phyloP scores from a whole-genome alignment of 2,797 vertebrate genomes.

The Gymnodraco acuticeps region DNA sequence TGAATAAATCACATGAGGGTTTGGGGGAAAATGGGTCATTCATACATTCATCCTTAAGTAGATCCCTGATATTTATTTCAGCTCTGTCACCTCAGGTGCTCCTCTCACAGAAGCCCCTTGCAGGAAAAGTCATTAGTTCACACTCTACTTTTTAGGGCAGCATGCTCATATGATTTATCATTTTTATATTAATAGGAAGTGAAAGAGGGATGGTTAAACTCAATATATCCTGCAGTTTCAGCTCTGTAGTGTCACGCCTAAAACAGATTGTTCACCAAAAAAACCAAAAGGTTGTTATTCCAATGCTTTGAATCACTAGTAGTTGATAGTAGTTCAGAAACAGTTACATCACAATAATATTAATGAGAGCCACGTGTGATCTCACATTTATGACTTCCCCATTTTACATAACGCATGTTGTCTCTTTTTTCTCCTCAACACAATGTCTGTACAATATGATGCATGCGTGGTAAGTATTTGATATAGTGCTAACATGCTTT shows the following conservation, averaged over 20 bases:
- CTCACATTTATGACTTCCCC: slow-evolving; percentile 22
- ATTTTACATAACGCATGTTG: slow-evolving; percentile 17
- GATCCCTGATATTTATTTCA: slow-evolving; percentile 48
- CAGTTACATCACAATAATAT: neutral
- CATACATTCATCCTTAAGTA: slow-evolving; percentile 47
- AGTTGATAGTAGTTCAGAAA: slow-evolving; percentile 3
- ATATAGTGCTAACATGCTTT: neutral
- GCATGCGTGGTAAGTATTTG: slow-evolving; percentile 62
- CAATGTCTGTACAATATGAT: slow-evolving; percentile 31
- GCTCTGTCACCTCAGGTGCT: slow-evolving; percentile 8
- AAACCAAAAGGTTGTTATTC: slow-evolving; percentile 24
- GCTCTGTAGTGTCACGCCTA: slow-evolving; percentile 30
- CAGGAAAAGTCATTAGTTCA: slow-evolving; percentile 52
- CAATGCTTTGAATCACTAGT: slow-evolving; percentile 11
- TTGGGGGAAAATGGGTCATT: slow-evolving; percentile 59
- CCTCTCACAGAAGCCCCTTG: slow-evolving; percentile 26
- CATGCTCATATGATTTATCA: slow-evolving; percentile 62
- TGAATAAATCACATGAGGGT: slow-evolving; percentile 31
- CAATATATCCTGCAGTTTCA: slow-evolving; percentile 29
- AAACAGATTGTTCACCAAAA: slow-evolving; percentile 39
- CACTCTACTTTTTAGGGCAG: slow-evolving; percentile 61
- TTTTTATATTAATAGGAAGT: slow-evolving; percentile 61
- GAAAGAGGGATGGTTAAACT: slow-evolving; percentile 28
- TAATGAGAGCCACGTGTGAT: neutral
- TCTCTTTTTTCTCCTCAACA: slow-evolving; percentile 17